Evolutionary conservation across 2,113 vertebrate genomes (phyloP).

Genomic region (Polyodon spathula): DNA sequence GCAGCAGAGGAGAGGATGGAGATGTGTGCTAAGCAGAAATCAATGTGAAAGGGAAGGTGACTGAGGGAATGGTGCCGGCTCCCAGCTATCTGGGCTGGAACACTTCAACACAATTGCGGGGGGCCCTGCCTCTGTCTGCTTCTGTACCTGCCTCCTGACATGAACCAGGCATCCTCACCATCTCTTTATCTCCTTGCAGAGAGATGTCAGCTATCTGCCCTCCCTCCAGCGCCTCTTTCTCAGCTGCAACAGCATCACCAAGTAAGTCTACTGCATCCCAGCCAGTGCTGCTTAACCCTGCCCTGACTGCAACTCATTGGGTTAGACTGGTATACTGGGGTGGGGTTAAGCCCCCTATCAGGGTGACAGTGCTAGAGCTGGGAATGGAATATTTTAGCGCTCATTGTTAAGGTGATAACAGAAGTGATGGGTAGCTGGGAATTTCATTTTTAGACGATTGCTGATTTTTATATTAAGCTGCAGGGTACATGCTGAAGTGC

Average conservation of each 20-base stretch:
- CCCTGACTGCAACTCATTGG: slow-evolving; percentile 21
- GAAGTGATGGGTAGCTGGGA: too few species aligned
- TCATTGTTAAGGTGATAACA: too few species aligned
- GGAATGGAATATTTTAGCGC: neutral
- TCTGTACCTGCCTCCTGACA: slow-evolving; percentile 14
- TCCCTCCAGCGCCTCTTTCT: slow-evolving; percentile 88
- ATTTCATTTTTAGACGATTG: too few species aligned
- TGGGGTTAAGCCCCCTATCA: slow-evolving; percentile 13
- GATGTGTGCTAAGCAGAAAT: slow-evolving; percentile 36
- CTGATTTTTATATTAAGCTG: too few species aligned
- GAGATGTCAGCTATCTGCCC: slow-evolving; percentile 88
- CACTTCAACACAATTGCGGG: neutral
- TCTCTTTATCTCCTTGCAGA: slow-evolving; percentile 51
- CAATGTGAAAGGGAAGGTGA: slow-evolving; percentile 59
- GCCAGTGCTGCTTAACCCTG: slow-evolving; percentile 33
- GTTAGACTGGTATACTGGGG: slow-evolving; percentile 3
- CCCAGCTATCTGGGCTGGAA: neutral
- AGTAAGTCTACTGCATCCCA: slow-evolving; percentile 61
- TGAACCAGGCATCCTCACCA: slow-evolving; percentile 6
- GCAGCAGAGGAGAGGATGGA: slow-evolving; percentile 51
- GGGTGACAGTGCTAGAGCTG: neutral
- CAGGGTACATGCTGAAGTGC: too few species aligned
- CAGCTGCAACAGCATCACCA: slow-evolving; percentile 93
- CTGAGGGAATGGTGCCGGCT: slow-evolving; percentile 44
- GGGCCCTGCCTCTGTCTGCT: slow-evolving; percentile 38